Conservation (phyloP, 1,140 invertebrate species). For the Bombus terrestris region DNA sequence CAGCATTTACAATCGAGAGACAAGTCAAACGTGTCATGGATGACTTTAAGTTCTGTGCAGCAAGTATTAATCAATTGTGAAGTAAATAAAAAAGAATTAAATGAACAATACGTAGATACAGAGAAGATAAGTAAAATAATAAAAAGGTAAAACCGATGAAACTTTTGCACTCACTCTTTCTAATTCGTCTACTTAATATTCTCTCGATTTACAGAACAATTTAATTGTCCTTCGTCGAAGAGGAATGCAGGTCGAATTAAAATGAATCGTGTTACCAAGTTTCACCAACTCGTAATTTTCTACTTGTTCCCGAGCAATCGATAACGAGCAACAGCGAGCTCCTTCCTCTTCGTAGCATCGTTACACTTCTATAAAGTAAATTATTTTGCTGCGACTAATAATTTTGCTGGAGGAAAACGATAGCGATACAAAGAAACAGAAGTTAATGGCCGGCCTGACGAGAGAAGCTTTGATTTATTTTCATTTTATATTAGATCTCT, state of each 20-base stretch:
- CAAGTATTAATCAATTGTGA: no score
- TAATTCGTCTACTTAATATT: neutral
- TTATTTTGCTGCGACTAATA: conserved; percentile 29
- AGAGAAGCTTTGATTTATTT: conserved; percentile 47
- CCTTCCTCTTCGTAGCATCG: no score
- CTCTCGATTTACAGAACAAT: neutral
- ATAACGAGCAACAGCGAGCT: neutral
- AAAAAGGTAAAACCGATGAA: neutral
- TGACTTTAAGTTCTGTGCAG: no score
- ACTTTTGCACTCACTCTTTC: neutral
- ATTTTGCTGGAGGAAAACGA: neutral
- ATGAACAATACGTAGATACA: no score
- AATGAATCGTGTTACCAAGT: neutral
- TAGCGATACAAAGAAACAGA: conserved; percentile 18
- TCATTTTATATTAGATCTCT: conserved; percentile 48
- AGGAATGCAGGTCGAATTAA: neutral
- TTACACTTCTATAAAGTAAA: neutral
- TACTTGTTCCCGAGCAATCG: neutral
- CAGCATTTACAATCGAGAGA: no score
- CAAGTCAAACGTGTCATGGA: no score
- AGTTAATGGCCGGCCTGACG: conserved; percentile 23
- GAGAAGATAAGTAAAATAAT: neutral
- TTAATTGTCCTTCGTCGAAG: neutral
- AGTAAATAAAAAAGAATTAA: no score
- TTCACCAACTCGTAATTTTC: neutral